phyloP scores from a whole-genome alignment of 2,113 vertebrate genomes.

The Ptilonorhynchus violaceus region DNA sequence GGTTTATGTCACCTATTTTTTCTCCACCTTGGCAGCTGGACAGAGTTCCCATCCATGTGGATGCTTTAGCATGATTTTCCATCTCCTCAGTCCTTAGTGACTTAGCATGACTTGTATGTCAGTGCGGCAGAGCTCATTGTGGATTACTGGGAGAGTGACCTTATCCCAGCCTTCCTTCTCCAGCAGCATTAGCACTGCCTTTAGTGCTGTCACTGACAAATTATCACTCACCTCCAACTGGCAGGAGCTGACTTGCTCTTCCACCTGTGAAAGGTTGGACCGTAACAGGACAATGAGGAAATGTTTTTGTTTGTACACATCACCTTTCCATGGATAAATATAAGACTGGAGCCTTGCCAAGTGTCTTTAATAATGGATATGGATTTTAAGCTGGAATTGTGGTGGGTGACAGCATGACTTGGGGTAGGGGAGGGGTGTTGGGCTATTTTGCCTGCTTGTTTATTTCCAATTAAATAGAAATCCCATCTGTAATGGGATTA shows the following conservation, averaged over 20 bases:
- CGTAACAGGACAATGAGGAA: background rate
- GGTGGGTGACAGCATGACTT: background rate
- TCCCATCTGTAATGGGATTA: constrained; percentile 4
- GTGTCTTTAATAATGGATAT: background rate
- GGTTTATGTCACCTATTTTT: background rate
- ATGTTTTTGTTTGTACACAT: background rate
- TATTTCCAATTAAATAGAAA: background rate
- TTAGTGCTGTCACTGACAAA: background rate
- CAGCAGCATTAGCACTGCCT: background rate
- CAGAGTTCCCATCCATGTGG: background rate
- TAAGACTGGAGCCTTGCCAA: background rate
- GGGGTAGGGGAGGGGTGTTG: background rate
- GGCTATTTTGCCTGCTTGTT: background rate
- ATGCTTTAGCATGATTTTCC: background rate
- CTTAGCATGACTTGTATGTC: background rate
- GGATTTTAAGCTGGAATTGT: background rate
- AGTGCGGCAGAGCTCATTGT: background rate
- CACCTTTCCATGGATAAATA: background rate
- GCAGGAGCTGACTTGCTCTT: background rate
- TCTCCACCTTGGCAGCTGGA: background rate
- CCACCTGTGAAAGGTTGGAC: background rate
- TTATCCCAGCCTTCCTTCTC: background rate
- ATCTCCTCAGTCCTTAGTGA: background rate
- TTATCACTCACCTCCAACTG: background rate
- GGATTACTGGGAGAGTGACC: background rate